These are phyloP conservation scores for Drosophila parthenogenetica DNA, from an alignment of 2,888 invertebrate genomes.

Conservation along the genomic window DNA sequence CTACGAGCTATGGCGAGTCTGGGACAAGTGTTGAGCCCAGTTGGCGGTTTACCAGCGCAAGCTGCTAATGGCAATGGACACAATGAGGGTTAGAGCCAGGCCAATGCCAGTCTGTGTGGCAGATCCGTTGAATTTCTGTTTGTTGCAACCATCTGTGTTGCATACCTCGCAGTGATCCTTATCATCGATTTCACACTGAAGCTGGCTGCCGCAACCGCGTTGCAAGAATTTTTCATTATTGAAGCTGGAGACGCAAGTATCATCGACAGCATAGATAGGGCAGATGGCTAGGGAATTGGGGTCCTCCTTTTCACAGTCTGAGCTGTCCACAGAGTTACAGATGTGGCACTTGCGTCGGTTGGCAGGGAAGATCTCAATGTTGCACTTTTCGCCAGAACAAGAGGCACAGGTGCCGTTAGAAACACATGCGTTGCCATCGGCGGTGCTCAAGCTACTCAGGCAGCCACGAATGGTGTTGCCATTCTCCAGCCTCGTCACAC, in stretches of 20 bases:
- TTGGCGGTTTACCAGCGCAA: conserved; percentile 15
- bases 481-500: conserved; percentile 60
- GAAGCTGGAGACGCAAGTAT: conserved; percentile 69
- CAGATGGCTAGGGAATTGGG: conserved; percentile 69
- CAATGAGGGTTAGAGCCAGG: conserved; percentile 58
- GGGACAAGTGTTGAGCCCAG: conserved; percentile 10
- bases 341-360: conserved; percentile 78
- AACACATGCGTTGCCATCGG: conserved; percentile 63
- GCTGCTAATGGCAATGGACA: conserved; percentile 54
- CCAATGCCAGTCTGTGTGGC: conserved; percentile 57
- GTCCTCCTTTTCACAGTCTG: conserved; percentile 44
- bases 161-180: conserved; percentile 72
- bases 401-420: conserved; percentile 63
- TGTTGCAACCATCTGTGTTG: conserved; percentile 74
- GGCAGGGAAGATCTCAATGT: conserved; percentile 74
- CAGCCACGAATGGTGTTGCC: conserved; percentile 80
- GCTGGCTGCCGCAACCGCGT: conserved; percentile 76
- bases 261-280: conserved; percentile 67
- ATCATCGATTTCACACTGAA: conserved; percentile 67
- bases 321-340: conserved; percentile 69
- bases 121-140: conserved; percentile 57
- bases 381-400: conserved; percentile 77
- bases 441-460: conserved; percentile 47
- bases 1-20: conserved; percentile 36
- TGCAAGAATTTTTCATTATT: conserved; percentile 36